Evolutionary conservation across 2,113 vertebrate species (phyloP), one percentile per base, ranked within the genome.

Genomic region (Cheirogaleus medius): DNA sequence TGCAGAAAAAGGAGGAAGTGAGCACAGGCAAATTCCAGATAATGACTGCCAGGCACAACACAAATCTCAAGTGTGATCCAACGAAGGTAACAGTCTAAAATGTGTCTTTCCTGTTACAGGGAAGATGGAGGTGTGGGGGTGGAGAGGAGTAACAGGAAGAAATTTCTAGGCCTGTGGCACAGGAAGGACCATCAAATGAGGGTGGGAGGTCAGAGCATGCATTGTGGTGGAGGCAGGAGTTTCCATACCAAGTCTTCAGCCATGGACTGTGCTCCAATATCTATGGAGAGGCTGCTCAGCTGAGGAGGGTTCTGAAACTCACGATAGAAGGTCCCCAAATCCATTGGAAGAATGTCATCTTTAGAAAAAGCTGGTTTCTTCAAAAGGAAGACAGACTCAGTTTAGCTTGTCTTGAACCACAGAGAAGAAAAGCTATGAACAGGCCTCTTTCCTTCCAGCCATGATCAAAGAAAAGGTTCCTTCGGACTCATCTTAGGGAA

Each of bases 301-400:
- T 99, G 99, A 66, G 99, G 99, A 7, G 99, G 99, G 95, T 99
- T 99, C 98, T 99, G 99, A 98, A 99, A 99, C 98, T 99, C 99
- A 87, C 99, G 98, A 98, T 99, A 99, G 98, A 99, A 99, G 0
- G 99, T 99, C 47, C 99, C 99, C 97, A 99, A 97, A 97, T 99
- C 99, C 99, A 99, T 99, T 3, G 99, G 99, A 97, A 99, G 96
- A 98, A 99, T 98, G 98, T 99, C 99, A 11, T 99, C 99, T 98
- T 99, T 99, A 89, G 99, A 99, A 98, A 99, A 99, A 15, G 99
- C 99, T 12, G 99, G 99, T 96, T 99, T 99, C 99, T 99, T 97
- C 6, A 73, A 82, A 98, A 98, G 95, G 47, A 91, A 95, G 10
- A 98, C 14, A 96, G 27, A 93, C 5, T 17, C 95, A 58, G 95